Conservation (phyloP, 2,113 vertebrate genomes). For the Nyctibius bracteatus region DNA sequence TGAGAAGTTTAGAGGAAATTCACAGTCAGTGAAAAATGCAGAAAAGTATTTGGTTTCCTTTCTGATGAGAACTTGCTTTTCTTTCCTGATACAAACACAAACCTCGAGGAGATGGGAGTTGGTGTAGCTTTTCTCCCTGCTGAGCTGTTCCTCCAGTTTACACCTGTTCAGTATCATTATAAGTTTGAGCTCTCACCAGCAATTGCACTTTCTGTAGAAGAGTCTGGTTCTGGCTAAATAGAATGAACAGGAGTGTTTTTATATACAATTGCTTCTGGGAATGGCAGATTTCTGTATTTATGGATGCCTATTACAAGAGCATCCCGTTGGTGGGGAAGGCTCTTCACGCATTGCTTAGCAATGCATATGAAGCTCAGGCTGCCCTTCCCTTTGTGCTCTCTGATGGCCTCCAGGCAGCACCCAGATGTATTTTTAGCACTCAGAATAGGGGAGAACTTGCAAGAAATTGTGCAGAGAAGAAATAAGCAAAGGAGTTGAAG, state of each 20-base stretch:
- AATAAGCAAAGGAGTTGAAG: neutral
- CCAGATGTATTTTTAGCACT: slow-evolving; percentile 39
- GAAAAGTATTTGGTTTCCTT: neutral
- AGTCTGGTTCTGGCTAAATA: neutral
- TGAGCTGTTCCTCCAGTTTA: neutral
- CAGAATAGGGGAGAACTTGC: neutral
- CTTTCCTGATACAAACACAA: neutral
- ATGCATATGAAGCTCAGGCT: neutral
- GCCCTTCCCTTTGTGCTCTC: slow-evolving; percentile 15
- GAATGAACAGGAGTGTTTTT: neutral
- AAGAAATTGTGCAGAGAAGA: slow-evolving; percentile 11
- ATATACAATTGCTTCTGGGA: neutral
- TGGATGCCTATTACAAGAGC: neutral
- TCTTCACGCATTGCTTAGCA: slow-evolving; percentile 35
- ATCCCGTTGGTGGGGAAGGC: neutral
- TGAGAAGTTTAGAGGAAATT: neutral
- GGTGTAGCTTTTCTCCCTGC: neutral
- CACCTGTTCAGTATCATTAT: neutral
- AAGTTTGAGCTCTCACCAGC: neutral
- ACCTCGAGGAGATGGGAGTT: neutral
- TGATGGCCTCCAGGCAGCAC: slow-evolving; percentile 16
- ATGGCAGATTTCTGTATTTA: slow-evolving; percentile 21
- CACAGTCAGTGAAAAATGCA: neutral
- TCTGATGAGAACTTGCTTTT: neutral
- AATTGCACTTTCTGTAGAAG: neutral